Evolutionary conservation across 2,888 invertebrate species (phyloP).

Genomic region (Caenorhabditis sinica): DNA sequence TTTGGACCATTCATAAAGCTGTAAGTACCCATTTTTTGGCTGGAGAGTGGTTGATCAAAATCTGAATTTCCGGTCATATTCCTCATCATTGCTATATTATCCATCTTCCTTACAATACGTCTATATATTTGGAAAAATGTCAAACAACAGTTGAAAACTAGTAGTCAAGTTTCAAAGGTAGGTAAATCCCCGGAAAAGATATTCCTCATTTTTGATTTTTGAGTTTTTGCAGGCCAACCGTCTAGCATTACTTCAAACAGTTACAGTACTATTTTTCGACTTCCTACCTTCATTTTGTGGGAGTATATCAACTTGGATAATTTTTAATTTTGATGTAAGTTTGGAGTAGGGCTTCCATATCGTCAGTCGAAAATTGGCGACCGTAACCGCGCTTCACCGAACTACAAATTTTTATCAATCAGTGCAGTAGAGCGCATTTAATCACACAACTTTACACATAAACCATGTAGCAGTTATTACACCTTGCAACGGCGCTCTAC

Average conservation of each 20-base stretch:
- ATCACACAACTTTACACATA: too few species aligned
- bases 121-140: slow-evolving; percentile 9
- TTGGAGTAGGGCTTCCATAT: too few species aligned
- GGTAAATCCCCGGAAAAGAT: neutral
- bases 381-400: too few species aligned
- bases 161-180: slow-evolving; percentile 19
- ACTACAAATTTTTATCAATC: too few species aligned
- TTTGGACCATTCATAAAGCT: slow-evolving; percentile 40
- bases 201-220: neutral
- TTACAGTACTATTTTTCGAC: slow-evolving; percentile 9
- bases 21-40: neutral
- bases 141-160: neutral
- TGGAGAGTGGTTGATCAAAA: neutral
- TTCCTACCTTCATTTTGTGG: slow-evolving; percentile 22
- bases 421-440: too few species aligned
- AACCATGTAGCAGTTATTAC: too few species aligned
- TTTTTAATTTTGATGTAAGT: slow-evolving; percentile 21
- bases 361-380: too few species aligned
- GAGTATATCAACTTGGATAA: neutral
- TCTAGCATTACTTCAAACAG: slow-evolving; percentile 15
- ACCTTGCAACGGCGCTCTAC: too few species aligned
- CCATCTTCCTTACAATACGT: neutral
- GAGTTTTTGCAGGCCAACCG: slow-evolving; percentile 17
- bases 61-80: slow-evolving; percentile 12
- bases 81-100: slow-evolving; percentile 3